These are phyloP conservation scores for Argyrosomus japonicus DNA, from an alignment of 2,113 vertebrate species.

Conservation along the genomic window DNA sequence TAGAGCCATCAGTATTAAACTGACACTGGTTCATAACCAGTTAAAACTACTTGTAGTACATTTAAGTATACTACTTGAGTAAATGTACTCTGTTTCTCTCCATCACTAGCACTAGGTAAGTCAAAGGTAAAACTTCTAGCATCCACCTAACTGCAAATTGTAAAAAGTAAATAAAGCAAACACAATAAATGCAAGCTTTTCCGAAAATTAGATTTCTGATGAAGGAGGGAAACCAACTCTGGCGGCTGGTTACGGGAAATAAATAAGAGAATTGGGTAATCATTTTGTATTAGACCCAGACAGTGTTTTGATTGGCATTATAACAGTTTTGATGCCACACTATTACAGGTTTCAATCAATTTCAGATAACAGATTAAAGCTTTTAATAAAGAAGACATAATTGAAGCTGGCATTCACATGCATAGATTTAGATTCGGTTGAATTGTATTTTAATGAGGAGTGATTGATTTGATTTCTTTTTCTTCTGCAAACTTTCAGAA, in stretches of 20 bases:
- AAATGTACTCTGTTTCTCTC: too few species aligned
- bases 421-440: background rate
- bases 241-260: background rate
- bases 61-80: too few species aligned
- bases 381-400: background rate
- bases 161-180: background rate
- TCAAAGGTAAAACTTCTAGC: too few species aligned
- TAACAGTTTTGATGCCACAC: background rate
- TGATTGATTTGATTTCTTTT: background rate
- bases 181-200: background rate
- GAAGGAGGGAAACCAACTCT: background rate
- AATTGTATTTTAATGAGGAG: background rate
- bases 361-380: background rate
- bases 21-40: too few species aligned
- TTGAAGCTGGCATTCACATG: background rate
- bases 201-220: background rate
- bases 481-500: slow-evolving; percentile 16
- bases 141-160: too few species aligned
- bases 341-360: background rate
- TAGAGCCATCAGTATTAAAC: too few species aligned
- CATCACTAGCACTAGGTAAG: too few species aligned
- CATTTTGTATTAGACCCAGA: background rate
- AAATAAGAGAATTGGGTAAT: background rate
- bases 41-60: too few species aligned
- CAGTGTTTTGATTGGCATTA: background rate